Evolutionary conservation across 2,888 invertebrate genomes (phyloP), one percentile per base, ranked within the genome.

Genomic region (Willowsia nigromaculata): DNA sequence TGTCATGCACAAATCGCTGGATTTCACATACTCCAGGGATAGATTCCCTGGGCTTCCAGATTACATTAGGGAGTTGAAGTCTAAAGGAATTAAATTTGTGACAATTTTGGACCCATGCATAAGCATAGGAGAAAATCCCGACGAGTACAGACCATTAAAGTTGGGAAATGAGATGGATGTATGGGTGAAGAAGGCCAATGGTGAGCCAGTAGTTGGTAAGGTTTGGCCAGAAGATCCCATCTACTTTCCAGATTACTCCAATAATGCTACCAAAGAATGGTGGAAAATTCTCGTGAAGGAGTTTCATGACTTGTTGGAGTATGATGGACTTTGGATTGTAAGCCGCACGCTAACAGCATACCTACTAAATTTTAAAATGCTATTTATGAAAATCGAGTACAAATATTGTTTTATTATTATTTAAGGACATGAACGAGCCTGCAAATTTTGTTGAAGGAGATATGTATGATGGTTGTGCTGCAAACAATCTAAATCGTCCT

Each of bases 341-440:
- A 91, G 85, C 37, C n/a, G 37, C 37, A 37, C 22, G 68, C n/a
- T n/a, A n/a, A n/a, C 27, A n/a, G 50, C 83, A 68, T 37, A 56
- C 13, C 7, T 56, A 22, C 27, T 18, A 3, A 4, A 59, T 59
- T 6, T 6, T 37, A 37, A 3, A 50, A 50, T 50, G 50, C 13
- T 15, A 50, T 13, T 50, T 15, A 3, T 13, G 50, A 15, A 50
- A 3, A n/a, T 6, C 15, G 15, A 50, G 15, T 37, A 50, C 13
- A 50, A 11, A 7, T 4, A 56, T 2, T 22, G 4, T 25, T 43
- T 7, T 25, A 53, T 47, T 85, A 78, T 81, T 82, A 78, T 18
- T 50, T 91, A 96, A n/a, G 96, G 97, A 97, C 93, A 98, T 98
- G 97, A 97, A 98, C 94, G 98, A 97, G 93, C 97, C 97, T 0